Percentiles rank a stretch among this genome's conserved stretches.
phyloP scores from a whole-genome alignment of 2,888 invertebrate genomes.

The Quadroppia sp. region DNA sequence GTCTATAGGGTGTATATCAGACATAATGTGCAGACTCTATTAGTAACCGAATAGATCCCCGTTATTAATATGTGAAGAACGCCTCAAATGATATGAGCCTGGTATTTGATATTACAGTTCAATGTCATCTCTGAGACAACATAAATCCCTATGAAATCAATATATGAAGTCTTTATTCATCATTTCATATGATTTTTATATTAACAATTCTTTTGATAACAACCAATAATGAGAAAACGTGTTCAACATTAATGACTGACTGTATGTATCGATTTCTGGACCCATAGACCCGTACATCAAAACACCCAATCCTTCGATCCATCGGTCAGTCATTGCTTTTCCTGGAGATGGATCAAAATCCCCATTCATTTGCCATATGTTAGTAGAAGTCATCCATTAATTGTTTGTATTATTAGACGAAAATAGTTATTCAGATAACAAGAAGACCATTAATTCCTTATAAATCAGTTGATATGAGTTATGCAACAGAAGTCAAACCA shows the following conservation, averaged over 20 bases:
- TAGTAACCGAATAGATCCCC: too few relatives aligned
- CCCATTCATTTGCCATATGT: neutral
- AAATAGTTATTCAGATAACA: neutral
- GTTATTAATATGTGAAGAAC: too few relatives aligned
- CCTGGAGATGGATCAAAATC: neutral
- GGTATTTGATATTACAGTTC: too few relatives aligned
- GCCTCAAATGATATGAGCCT: too few relatives aligned
- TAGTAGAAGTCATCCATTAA: neutral
- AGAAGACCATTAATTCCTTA: slow-evolving; percentile 2
- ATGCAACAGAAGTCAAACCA: neutral
- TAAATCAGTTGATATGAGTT: neutral
- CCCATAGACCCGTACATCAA: too few relatives aligned
- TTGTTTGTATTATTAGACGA: neutral
- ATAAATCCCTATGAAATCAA: too few relatives aligned
- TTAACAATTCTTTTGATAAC: too few relatives aligned
- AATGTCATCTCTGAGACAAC: too few relatives aligned
- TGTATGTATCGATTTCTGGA: neutral
- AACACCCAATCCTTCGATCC: neutral
- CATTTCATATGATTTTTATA: too few relatives aligned
- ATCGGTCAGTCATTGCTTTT: slow-evolving; percentile 5
- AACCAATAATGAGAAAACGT: neutral
- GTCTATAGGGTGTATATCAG: too few relatives aligned
- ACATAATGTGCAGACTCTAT: too few relatives aligned
- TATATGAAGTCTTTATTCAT: too few relatives aligned
- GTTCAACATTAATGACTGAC: neutral